Percentiles rank a stretch among this genome's conserved stretches.
phyloP scores from a whole-genome alignment of 2,113 vertebrate species.

The Mormoops blainvillei region DNA sequence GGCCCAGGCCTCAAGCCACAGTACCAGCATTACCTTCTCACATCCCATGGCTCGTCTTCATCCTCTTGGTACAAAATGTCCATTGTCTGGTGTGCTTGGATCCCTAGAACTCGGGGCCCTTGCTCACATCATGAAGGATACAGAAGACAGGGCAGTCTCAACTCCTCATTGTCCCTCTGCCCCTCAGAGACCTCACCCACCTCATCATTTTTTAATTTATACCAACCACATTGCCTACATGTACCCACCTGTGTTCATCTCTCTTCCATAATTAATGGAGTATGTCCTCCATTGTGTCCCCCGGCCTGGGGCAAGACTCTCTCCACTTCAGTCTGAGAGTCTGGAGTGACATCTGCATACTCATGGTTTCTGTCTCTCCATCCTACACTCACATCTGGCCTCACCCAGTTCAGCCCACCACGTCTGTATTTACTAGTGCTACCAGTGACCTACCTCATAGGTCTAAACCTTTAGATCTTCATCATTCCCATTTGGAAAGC shows the following conservation, averaged over 20 bases:
- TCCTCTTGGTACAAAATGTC: neutral
- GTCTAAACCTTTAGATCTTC: neutral
- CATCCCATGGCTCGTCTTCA: neutral
- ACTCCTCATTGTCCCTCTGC: neutral
- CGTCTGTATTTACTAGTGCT: neutral
- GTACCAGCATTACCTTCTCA: neutral
- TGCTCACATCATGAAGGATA: neutral
- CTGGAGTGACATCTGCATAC: neutral
- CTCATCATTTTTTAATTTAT: neutral
- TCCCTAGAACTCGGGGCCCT: neutral
- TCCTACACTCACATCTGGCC: neutral
- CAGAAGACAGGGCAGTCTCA: neutral
- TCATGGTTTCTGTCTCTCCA: neutral
- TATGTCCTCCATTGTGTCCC: neutral
- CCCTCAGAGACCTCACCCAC: neutral
- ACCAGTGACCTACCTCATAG: neutral
- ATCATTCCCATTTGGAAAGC: neutral
- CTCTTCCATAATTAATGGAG: neutral
- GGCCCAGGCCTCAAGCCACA: neutral
- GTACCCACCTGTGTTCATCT: neutral
- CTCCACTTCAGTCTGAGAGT: neutral
- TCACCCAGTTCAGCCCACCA: neutral
- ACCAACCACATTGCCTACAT: neutral
- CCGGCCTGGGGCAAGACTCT: neutral
- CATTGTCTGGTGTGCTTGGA: neutral